phyloP scores from a whole-genome alignment of 2,797 vertebrate species.

The Malacoctenus gilli region DNA sequence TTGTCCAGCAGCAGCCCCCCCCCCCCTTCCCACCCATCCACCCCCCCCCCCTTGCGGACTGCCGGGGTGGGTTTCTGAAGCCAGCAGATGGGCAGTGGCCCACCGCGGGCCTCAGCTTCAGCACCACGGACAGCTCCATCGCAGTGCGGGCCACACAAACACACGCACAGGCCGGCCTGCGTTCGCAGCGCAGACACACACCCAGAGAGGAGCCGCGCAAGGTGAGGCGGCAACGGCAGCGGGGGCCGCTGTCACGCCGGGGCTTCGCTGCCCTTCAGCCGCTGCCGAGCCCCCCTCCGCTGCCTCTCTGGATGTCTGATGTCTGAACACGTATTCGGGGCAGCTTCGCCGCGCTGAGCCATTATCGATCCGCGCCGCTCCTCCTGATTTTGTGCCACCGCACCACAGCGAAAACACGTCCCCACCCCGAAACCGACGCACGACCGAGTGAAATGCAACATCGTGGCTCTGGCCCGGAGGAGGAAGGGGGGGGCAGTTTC shows the following conservation, averaged over 20 bases:
- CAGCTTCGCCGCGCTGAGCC: slow-evolving; percentile 57
- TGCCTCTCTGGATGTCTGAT: slow-evolving; percentile 54
- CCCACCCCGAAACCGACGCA: slow-evolving; percentile 47
- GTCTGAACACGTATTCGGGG: slow-evolving; percentile 66
- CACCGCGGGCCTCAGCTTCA: slow-evolving; percentile 70
- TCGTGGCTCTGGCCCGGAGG: slow-evolving; percentile 40
- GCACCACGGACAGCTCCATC: slow-evolving; percentile 80
- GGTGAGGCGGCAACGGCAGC: slow-evolving; percentile 26
- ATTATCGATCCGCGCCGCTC: slow-evolving; percentile 68
- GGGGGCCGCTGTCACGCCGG: slow-evolving; percentile 14
- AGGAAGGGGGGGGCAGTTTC: slow-evolving; percentile 43
- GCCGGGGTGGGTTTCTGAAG: slow-evolving; percentile 36
- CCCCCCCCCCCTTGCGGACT: slow-evolving; percentile 35
- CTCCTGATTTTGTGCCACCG: slow-evolving; percentile 62
- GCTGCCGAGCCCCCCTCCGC: slow-evolving; percentile 25
- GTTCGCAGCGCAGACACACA: slow-evolving; percentile 5
- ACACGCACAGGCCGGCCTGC: slow-evolving; percentile 26
- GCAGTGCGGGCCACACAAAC: slow-evolving; percentile 67
- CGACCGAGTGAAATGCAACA: slow-evolving; percentile 49
- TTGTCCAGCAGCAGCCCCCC: too few species aligned
- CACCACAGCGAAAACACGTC: slow-evolving; percentile 44
- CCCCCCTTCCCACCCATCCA: slow-evolving; percentile 32
- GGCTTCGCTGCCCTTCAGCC: slow-evolving; percentile 26
- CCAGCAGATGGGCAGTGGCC: slow-evolving; percentile 68
- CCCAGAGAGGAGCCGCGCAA: slow-evolving; percentile 31